Conservation (phyloP, 2,797 vertebrate genomes). For the Chiloscyllium punctatum region DNA sequence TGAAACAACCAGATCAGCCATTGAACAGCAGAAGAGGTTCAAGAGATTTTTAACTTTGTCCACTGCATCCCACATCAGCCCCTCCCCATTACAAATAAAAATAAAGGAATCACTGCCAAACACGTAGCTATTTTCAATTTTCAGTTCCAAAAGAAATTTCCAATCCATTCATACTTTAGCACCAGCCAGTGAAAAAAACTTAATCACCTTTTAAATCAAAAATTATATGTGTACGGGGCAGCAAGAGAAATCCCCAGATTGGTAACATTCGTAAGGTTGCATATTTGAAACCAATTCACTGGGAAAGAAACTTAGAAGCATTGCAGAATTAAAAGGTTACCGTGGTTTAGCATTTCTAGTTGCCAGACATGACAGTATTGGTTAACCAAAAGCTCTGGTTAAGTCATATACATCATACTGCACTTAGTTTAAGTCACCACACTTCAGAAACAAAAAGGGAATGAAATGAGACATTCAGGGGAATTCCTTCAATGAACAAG, state of each 20-base stretch:
- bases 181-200: too few species aligned
- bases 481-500: neutral
- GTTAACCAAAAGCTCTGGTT: neutral
- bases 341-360: neutral
- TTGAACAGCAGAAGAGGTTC: too few species aligned
- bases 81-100: too few species aligned
- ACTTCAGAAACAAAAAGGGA: too few species aligned
- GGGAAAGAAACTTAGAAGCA: neutral
- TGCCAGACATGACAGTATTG: neutral
- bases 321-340: neutral
- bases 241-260: neutral
- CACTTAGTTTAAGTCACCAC: neutral
- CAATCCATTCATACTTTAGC: too few species aligned
- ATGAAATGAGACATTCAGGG: too few species aligned
- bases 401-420: neutral
- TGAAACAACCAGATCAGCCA: too few species aligned
- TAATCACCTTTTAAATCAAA: too few species aligned
- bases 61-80: too few species aligned
- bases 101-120: neutral
- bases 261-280: neutral
- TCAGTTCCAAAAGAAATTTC: neutral
- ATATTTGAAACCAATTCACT: neutral
- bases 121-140: neutral
- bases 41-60: too few species aligned
- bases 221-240: neutral